These are phyloP conservation scores for Itoplectis maculator DNA, from an alignment of 2,888 invertebrate genomes.

Conservation along the genomic window DNA sequence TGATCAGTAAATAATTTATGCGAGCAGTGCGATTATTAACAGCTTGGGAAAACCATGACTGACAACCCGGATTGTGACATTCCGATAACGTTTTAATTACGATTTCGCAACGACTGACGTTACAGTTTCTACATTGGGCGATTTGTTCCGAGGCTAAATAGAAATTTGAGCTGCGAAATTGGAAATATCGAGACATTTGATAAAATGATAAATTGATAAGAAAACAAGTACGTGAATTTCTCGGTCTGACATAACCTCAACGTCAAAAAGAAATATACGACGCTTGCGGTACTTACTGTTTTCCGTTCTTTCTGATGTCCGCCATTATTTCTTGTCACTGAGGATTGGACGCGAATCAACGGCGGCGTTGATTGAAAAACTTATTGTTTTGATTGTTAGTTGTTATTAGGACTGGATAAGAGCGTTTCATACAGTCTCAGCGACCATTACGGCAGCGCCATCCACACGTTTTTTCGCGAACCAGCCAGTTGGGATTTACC, in stretches of 20 bases:
- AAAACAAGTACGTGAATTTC: not conserved
- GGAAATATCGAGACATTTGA: not conserved
- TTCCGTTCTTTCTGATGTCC: slow-evolving; percentile 54
- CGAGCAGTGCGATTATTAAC: not conserved
- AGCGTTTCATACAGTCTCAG: too few relatives aligned
- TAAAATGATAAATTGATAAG: not conserved
- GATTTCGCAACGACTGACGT: not conserved
- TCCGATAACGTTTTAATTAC: not conserved
- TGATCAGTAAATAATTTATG: not conserved
- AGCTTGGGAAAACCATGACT: not conserved
- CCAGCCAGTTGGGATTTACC: too few relatives aligned
- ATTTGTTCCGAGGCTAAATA: not conserved
- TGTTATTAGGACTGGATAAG: not conserved
- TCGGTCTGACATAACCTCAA: not conserved
- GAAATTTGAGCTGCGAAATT: not conserved
- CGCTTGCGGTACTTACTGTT: slow-evolving; percentile 47
- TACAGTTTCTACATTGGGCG: not conserved
- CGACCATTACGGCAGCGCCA: too few relatives aligned
- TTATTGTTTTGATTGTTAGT: slow-evolving; percentile 13
- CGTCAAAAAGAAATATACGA: slow-evolving; percentile 8
- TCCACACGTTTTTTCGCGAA: too few relatives aligned
- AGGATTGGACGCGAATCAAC: not conserved
- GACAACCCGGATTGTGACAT: not conserved
- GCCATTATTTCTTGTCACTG: slow-evolving; percentile 37
- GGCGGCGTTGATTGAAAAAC: slow-evolving; percentile 3